These are phyloP conservation scores for Campoplex nolae DNA, from an alignment of 2,888 invertebrate species.

Conservation along the genomic window DNA sequence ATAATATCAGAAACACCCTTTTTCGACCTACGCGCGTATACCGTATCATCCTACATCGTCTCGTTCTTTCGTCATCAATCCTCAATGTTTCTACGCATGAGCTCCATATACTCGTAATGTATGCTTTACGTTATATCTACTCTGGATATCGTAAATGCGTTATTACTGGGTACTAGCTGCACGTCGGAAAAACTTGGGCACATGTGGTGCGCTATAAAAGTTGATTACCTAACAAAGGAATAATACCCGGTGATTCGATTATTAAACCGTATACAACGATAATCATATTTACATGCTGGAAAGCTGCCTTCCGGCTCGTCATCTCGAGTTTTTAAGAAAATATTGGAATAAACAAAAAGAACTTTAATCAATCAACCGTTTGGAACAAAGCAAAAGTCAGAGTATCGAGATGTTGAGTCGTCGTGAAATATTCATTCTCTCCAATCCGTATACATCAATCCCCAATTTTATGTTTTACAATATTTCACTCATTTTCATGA, in stretches of 20 bases:
- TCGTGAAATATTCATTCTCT: no score
- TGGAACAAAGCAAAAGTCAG: no score
- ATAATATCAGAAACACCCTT: constrained; percentile 18
- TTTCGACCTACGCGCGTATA: constrained; percentile 7
- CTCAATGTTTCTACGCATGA: constrained; percentile 28
- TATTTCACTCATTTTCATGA: no score
- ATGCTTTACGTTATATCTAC: neutral
- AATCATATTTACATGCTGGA: no score
- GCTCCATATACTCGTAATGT: constrained; percentile 34
- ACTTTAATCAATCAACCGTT: no score
- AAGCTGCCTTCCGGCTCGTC: no score
- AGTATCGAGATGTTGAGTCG: no score
- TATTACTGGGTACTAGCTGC: neutral
- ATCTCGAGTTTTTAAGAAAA: no score
- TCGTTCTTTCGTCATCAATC: constrained; percentile 13
- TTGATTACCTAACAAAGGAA: neutral
- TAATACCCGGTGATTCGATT: neutral
- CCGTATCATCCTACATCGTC: constrained; percentile 19
- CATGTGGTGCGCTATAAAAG: neutral
- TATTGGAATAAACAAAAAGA: no score
- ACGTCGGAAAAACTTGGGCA: neutral
- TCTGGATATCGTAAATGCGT: neutral
- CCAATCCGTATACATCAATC: no score
- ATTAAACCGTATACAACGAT: neutral
- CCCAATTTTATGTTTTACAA: no score